These are phyloP conservation scores for Melanostoma scalare DNA, from an alignment of 2,888 invertebrate genomes.

Conservation along the genomic window DNA sequence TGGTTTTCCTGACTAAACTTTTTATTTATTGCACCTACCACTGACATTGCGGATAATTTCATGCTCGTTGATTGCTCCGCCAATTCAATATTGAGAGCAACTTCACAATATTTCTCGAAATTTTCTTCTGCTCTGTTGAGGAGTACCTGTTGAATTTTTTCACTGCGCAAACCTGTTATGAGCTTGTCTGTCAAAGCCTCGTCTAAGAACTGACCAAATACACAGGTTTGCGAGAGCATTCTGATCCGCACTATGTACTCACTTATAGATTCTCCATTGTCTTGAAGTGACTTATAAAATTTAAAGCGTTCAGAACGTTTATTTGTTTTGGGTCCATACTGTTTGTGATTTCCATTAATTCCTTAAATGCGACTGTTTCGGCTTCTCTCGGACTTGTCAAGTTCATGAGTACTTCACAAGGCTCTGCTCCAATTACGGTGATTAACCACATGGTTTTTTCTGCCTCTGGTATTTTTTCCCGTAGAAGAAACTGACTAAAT, in stretches of 20 bases:
- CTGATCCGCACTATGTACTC: too few relatives aligned
- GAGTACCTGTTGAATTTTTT: not conserved
- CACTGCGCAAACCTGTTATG: not conserved
- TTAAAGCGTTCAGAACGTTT: too few relatives aligned
- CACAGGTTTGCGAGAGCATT: not conserved
- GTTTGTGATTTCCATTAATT: too few relatives aligned
- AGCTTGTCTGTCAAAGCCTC: too few relatives aligned
- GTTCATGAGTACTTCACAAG: not conserved
- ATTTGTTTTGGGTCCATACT: too few relatives aligned
- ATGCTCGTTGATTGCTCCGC: not conserved
- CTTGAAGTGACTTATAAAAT: too few relatives aligned
- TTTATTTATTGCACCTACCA: too few relatives aligned
- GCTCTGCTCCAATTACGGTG: not conserved
- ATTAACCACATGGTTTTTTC: constrained; percentile 14
- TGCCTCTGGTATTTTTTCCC: not conserved
- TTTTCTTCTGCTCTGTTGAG: not conserved
- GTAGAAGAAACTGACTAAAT: not conserved
- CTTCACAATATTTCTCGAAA: not conserved
- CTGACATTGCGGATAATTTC: not conserved
- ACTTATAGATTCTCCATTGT: too few relatives aligned
- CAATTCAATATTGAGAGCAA: not conserved
- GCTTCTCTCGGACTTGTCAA: too few relatives aligned
- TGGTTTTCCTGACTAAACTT: not conserved
- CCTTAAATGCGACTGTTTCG: too few relatives aligned
- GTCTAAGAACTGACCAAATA: not conserved